These are phyloP conservation scores for Euthynnus affinis DNA, from an alignment of 2,797 vertebrate genomes.

Conservation along the genomic window DNA sequence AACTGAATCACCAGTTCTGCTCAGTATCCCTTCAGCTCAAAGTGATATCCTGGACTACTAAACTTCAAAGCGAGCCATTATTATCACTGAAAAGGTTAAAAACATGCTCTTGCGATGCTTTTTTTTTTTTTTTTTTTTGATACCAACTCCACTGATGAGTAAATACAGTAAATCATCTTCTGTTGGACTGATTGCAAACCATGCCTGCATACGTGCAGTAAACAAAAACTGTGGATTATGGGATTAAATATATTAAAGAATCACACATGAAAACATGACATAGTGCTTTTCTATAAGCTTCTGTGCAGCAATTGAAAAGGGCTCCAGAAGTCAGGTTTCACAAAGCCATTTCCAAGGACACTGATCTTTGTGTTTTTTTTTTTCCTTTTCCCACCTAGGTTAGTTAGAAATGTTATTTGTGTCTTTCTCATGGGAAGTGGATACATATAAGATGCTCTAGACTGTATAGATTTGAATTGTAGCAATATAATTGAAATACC, in stretches of 20 bases:
- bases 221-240: constrained; percentile 55
- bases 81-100: constrained; percentile 56
- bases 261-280: constrained; percentile 52
- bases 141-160: constrained; percentile 28
- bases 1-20: constrained; percentile 50
- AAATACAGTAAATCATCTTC: constrained; percentile 28
- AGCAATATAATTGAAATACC: constrained; percentile 8
- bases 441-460: neutral
- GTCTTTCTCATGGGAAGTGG: neutral
- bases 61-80: constrained; percentile 27
- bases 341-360: constrained; percentile 63
- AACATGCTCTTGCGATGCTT: constrained; percentile 7
- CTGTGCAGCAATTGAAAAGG: constrained; percentile 34
- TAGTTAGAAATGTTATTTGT: neutral
- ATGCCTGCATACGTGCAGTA: constrained; percentile 15
- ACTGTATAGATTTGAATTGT: neutral
- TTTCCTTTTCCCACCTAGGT: neutral
- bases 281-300: constrained; percentile 32
- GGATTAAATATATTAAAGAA: constrained; percentile 64
- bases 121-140: constrained; percentile 47
- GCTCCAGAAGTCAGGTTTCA: constrained; percentile 39
- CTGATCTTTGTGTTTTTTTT: constrained; percentile 4
- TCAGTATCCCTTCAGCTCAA: constrained; percentile 31
- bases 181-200: constrained; percentile 24
- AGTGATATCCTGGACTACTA: constrained; percentile 38